These are phyloP conservation scores for Machimus rusticus DNA, from an alignment of 2,888 invertebrate genomes.

Conservation along the genomic window DNA sequence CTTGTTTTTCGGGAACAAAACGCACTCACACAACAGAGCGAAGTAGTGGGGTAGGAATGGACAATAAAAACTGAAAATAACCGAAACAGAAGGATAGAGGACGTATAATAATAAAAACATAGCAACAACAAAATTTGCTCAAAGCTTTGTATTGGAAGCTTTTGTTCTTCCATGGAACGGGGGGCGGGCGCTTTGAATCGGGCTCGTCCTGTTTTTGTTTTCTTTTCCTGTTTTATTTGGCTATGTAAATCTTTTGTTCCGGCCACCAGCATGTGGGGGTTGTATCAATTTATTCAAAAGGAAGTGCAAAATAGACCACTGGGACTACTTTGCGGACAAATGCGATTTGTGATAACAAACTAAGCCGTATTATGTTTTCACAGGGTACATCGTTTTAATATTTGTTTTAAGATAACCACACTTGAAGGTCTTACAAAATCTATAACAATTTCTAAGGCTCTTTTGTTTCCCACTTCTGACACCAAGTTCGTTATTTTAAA, in stretches of 20 bases:
- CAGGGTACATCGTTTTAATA: background rate
- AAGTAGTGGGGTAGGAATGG: conserved; percentile 15
- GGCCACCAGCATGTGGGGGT: background rate
- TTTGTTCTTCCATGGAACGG: background rate
- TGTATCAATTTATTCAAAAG: conserved; percentile 31
- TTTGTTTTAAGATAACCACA: background rate
- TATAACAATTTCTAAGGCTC: background rate
- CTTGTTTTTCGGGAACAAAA: conserved; percentile 21
- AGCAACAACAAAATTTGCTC: conserved; percentile 9
- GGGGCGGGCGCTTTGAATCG: conserved; percentile 18
- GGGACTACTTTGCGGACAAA: background rate
- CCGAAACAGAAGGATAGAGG: conserved; percentile 27
- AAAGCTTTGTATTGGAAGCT: conserved; percentile 34
- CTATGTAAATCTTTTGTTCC: conserved; percentile 19
- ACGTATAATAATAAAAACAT: conserved; percentile 6
- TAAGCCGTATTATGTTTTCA: background rate
- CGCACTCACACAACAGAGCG: background rate
- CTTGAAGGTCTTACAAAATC: background rate
- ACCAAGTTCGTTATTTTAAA: too few species aligned
- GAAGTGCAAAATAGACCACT: conserved; percentile 21
- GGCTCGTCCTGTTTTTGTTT: background rate
- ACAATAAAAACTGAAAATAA: conserved; percentile 38
- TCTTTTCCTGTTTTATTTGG: conserved; percentile 21
- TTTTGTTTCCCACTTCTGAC: too few species aligned
- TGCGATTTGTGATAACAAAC: background rate